These are phyloP conservation scores for Chrysolina oricalcia DNA, from an alignment of 2,888 invertebrate genomes.

Conservation along the genomic window DNA sequence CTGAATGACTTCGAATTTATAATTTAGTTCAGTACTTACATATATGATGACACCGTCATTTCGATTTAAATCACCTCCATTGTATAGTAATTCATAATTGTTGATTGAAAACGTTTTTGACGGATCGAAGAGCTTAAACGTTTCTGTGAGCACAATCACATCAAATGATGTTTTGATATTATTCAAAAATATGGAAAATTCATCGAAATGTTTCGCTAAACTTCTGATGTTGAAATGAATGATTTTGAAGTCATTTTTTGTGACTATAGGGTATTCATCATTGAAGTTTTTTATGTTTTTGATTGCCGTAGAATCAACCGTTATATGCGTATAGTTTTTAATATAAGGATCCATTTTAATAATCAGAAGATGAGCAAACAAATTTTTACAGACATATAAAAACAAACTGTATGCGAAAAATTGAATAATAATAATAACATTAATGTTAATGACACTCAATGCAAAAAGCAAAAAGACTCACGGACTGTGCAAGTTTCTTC, in stretches of 20 bases:
- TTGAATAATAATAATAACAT: not conserved
- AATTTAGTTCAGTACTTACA: too few relatives aligned
- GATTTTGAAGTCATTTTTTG: not conserved
- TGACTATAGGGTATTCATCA: not conserved
- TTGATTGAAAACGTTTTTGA: too few relatives aligned
- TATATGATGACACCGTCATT: too few relatives aligned
- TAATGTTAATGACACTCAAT: not conserved
- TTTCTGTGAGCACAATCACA: too few relatives aligned
- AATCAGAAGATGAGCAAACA: not conserved
- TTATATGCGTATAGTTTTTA: not conserved
- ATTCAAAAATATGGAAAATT: too few relatives aligned
- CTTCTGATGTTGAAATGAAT: not conserved
- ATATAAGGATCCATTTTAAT: not conserved
- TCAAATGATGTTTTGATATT: too few relatives aligned
- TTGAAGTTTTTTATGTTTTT: not conserved
- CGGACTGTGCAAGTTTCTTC: not conserved
- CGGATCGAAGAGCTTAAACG: too few relatives aligned
- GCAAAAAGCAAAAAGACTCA: not conserved
- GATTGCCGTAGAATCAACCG: not conserved
- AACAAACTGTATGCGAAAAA: not conserved
- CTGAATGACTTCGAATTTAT: too few relatives aligned
- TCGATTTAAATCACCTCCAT: too few relatives aligned
- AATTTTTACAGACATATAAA: not conserved
- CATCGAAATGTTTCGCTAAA: constrained; percentile 6
- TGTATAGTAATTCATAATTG: too few relatives aligned